phyloP scores from a whole-genome alignment of 2,113 vertebrate species.

The Chloroceryle aenea region DNA sequence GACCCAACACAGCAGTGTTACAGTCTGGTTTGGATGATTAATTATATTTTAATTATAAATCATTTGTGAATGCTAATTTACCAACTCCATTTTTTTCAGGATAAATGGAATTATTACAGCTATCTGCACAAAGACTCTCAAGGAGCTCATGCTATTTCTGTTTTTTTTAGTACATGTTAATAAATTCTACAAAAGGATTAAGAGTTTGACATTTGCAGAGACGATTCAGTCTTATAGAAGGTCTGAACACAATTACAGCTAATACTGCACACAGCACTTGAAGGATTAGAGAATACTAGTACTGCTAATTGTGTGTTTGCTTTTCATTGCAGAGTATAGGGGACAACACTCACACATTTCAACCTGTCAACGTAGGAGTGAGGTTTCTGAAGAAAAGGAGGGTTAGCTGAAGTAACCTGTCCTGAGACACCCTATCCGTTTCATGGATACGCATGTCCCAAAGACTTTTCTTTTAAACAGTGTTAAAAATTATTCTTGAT shows the following conservation, averaged over 20 bases:
- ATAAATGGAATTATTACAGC: background rate
- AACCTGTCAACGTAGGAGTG: background rate
- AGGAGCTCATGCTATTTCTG: background rate
- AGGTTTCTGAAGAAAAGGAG: background rate
- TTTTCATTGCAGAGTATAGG: background rate
- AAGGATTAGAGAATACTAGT: background rate
- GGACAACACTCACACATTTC: background rate
- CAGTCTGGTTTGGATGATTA: background rate
- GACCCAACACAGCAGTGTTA: slow-evolving; percentile 7
- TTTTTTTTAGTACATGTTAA: background rate
- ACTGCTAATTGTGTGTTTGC: background rate
- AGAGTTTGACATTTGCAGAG: background rate
- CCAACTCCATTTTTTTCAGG: background rate
- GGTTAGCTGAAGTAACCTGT: background rate
- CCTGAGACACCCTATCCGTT: background rate
- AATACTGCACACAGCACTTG: background rate
- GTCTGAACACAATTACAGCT: background rate
- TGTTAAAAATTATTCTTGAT: background rate
- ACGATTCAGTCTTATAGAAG: background rate
- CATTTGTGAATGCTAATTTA: background rate
- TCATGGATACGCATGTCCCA: background rate
- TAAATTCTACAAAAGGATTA: background rate
- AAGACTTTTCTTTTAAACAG: background rate
- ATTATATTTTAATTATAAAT: slow-evolving; percentile 48
- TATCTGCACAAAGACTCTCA: background rate